Base-by-base conservation (phyloP, 92 coral and sea anemone species). In the Epizoanthus illoricatus region DNA sequence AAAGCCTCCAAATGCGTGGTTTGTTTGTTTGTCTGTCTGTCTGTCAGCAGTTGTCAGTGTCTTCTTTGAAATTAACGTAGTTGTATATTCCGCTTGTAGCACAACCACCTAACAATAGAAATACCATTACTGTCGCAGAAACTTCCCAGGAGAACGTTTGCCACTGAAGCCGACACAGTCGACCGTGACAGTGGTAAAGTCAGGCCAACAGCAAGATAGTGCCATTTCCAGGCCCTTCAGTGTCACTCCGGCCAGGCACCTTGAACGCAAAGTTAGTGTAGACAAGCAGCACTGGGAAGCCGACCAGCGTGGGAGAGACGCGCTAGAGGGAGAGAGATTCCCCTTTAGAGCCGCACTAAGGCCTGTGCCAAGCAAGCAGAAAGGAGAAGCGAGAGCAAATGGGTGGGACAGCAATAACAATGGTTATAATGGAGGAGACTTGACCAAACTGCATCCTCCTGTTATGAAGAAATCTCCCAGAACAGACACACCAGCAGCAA, bases 261-360 rank as follows among this genome's bases (percentile, higher is more conserved):
- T 19, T 4, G 13, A 28, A 4, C 52, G 36, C 71, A 63, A 78
- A 24, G 23, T n/a, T 6, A 20, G 55, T 70, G 3, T 61, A 5
- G 55, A 47, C 16, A 78, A 23, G 41, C 45, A 24, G 71, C 23
- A 45, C 65, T 66, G 18, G 24, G n/a, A 49, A 7, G 7, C 52
- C 2, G 68, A n/a, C 68, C 47, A 28, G 33, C 39, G 45, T 33
- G 18, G 10, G 10, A 11, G 54, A 41, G 60, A 43, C 12, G 59
- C 3, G 4, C 82, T 20, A n/a, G 71, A 42, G 71, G 20, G 55
- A 15, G 41, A 41, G 28, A 63, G 17, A 17, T 41, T 62, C 54
- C 72, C 71, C 59, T 78, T 78, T 21, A 70, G 82, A 43, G 82
- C 71, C 8, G 28, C 65, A 10, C 49, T 78, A 58, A 78, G 71